Percentiles rank a stretch among this genome's conserved stretches.
Evolutionary conservation across 2,113 vertebrate genomes (phyloP).

Genomic region (Hystrix cristata): DNA sequence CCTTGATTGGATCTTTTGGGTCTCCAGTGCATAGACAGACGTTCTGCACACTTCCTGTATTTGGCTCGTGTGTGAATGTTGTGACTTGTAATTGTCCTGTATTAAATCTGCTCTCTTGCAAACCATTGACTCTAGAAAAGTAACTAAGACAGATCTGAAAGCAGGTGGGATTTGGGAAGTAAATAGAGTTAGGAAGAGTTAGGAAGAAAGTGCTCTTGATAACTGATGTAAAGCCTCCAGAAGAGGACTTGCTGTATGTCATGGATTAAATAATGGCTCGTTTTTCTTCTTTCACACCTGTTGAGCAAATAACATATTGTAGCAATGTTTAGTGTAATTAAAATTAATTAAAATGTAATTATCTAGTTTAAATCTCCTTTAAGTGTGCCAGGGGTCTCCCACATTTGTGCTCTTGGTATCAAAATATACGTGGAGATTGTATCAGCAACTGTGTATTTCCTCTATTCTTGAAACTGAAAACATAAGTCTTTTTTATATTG

Average conservation of each 20-base stretch:
- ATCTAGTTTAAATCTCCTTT: conserved; percentile 9
- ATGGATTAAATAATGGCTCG: background rate
- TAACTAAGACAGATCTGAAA: background rate
- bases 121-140: no score
- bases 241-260: background rate
- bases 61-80: no score
- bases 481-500: background rate
- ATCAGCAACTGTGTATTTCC: background rate
- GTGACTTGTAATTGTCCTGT: no score
- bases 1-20: no score
- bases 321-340: conserved; percentile 11
- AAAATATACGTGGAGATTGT: background rate
- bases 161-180: background rate
- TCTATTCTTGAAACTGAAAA: background rate
- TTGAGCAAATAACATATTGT: background rate
- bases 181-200: background rate
- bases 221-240: background rate
- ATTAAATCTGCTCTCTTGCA: no score
- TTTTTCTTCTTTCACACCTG: background rate
- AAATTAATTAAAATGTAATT: conserved; percentile 12
- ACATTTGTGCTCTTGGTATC: background rate
- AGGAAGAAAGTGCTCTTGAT: background rate
- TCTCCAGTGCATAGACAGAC: no score
- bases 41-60: no score
- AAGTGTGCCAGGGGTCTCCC: background rate